These are phyloP conservation scores for Heliconius sara DNA, from an alignment of 2,888 invertebrate species.

Conservation along the genomic window DNA sequence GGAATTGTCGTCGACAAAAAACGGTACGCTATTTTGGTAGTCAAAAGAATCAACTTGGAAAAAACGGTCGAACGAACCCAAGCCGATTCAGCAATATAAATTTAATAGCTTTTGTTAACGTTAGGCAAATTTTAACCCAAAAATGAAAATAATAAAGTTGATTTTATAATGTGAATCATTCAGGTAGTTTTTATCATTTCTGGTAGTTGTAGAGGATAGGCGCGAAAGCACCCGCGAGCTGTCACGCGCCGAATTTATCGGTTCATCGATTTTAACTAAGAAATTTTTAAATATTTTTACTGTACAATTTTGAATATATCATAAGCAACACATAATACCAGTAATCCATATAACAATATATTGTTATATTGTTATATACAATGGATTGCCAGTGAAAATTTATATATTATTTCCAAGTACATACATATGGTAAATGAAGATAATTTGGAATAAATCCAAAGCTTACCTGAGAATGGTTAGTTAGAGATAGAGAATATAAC, in stretches of 20 bases:
- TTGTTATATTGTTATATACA: no score
- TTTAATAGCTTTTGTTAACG: constrained; percentile 43
- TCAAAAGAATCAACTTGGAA: constrained; percentile 46
- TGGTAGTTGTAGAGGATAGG: constrained; percentile 61
- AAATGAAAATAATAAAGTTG: constrained; percentile 39
- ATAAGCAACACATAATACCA: background rate
- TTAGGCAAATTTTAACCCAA: constrained; percentile 43
- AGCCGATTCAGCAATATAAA: constrained; percentile 49
- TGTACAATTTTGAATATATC: background rate
- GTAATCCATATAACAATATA: no score
- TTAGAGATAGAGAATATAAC: no score
- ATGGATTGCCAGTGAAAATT: no score
- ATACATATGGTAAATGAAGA: no score
- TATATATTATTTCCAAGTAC: no score
- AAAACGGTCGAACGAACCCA: constrained; percentile 33
- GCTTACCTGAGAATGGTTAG: no score
- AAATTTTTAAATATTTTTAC: constrained; percentile 1
- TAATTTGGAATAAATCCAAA: no score
- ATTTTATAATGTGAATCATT: constrained; percentile 43
- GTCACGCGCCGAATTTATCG: constrained; percentile 76
- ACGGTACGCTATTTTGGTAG: constrained; percentile 33
- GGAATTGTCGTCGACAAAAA: constrained; percentile 53
- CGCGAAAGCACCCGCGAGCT: constrained; percentile 76
- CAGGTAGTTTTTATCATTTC: constrained; percentile 57
- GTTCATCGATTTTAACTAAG: constrained; percentile 47